These are phyloP conservation scores for Stegodyphus dumicola DNA, from an alignment of 1,140 invertebrate species.

Conservation along the genomic window DNA sequence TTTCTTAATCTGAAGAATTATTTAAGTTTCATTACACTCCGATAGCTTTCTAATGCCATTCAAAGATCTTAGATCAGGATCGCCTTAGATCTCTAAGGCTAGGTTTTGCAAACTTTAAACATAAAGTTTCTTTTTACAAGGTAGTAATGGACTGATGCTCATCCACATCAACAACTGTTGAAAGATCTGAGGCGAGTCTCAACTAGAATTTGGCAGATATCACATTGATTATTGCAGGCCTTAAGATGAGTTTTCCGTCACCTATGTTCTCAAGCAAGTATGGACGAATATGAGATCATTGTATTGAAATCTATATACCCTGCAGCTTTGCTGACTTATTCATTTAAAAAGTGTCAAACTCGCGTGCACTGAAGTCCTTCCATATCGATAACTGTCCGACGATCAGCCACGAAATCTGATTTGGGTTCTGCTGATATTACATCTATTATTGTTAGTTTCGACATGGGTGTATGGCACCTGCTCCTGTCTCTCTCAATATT, in stretches of 20 bases:
- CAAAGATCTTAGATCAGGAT: too few species aligned
- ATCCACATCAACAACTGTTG: neutral
- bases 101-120: too few species aligned
- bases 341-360: conserved; percentile 8
- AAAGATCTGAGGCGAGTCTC: neutral
- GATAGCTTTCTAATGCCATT: too few species aligned
- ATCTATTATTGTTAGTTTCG: conserved; percentile 27
- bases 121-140: too few species aligned
- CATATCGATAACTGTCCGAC: conserved; percentile 39
- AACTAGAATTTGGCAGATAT: neutral
- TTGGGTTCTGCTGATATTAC: conserved; percentile 42
- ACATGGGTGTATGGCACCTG: neutral
- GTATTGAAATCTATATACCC: neutral
- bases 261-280: neutral
- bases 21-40: too few species aligned
- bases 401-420: neutral
- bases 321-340: neutral
- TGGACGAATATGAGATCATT: neutral
- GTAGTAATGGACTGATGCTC: too few species aligned
- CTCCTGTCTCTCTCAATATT: neutral
- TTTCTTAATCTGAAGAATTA: too few species aligned
- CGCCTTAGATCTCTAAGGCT: too few species aligned
- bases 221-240: neutral
- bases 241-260: neutral
- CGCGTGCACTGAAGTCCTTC: conserved; percentile 48